Percentiles rank a stretch among this genome's conserved stretches.
Conservation (phyloP, 1,140 invertebrate genomes). For the Cyphomyrmex costatus region DNA sequence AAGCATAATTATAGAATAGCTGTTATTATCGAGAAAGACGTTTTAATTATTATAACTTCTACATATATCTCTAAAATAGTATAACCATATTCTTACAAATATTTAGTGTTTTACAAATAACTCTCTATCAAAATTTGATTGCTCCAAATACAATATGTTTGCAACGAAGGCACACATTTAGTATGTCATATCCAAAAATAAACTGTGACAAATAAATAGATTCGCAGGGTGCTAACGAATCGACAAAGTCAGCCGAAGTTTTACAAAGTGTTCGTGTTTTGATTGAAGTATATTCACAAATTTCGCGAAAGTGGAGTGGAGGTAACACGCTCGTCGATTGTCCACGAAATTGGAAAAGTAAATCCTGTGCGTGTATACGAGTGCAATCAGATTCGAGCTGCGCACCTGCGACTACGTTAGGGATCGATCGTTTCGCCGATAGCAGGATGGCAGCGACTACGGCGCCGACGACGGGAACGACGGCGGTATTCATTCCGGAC, state of each 20-base stretch:
- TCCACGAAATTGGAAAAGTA: slow-evolving; percentile 55
- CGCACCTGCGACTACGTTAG: slow-evolving; percentile 32
- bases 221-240: not conserved
- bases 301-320: slow-evolving; percentile 5
- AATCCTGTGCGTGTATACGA: slow-evolving; percentile 44
- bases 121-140: not conserved
- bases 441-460: not conserved
- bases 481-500: slow-evolving; percentile 50
- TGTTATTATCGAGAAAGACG: not conserved
- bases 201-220: not conserved
- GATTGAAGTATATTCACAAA: slow-evolving; percentile 29
- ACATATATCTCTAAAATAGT: not conserved
- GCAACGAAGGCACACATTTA: not conserved
- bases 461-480: slow-evolving; percentile 9
- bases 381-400: slow-evolving; percentile 44
- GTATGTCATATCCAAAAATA: not conserved
- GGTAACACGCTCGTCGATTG: slow-evolving; percentile 52
- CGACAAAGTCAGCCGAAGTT: not conserved
- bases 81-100: not conserved
- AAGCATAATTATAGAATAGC: not conserved
- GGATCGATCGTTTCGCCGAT: slow-evolving; percentile 52
- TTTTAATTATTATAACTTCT: not conserved
- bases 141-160: not conserved
- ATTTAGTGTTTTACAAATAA: not conserved
- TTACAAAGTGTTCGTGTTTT: not conserved